Conservation (phyloP, 2,888 invertebrate genomes). For the Melinaea menophilus region DNA sequence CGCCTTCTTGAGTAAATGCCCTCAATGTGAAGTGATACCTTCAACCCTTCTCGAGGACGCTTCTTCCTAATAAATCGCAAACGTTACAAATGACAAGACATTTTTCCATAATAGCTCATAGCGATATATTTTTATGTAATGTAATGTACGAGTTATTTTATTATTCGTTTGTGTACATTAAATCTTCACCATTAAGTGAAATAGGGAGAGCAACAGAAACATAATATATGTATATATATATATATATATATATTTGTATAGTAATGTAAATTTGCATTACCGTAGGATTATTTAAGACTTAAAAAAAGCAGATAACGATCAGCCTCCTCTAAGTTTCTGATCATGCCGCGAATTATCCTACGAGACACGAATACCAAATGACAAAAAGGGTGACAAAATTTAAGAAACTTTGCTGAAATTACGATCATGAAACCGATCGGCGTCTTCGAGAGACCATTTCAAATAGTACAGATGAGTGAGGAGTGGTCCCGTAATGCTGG, state of each 20-base stretch:
- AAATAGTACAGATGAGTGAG: neutral
- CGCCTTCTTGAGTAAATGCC: constrained; percentile 56
- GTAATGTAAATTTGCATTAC: too few species aligned
- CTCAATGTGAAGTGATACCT: constrained; percentile 49
- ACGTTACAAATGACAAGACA: constrained; percentile 53
- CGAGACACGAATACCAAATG: constrained; percentile 63
- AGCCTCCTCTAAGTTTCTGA: constrained; percentile 53
- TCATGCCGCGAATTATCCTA: constrained; percentile 64
- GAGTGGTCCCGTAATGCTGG: neutral
- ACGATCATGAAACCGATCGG: constrained; percentile 4
- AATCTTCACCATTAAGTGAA: too few species aligned
- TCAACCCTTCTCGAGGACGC: constrained; percentile 66
- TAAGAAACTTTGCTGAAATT: neutral
- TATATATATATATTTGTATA: too few species aligned
- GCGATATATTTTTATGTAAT: too few species aligned
- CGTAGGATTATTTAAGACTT: neutral
- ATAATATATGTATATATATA: too few species aligned
- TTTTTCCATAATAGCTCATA: too few species aligned
- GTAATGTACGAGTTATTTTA: too few species aligned
- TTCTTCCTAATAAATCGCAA: constrained; percentile 70
- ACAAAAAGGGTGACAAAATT: constrained; percentile 2
- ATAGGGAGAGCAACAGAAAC: too few species aligned
- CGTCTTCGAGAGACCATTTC: constrained; percentile 3
- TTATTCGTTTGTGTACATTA: too few species aligned
- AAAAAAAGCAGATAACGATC: constrained; percentile 61